phyloP scores from a whole-genome alignment of 1,140 invertebrate species.

The Nylanderia fulva region DNA sequence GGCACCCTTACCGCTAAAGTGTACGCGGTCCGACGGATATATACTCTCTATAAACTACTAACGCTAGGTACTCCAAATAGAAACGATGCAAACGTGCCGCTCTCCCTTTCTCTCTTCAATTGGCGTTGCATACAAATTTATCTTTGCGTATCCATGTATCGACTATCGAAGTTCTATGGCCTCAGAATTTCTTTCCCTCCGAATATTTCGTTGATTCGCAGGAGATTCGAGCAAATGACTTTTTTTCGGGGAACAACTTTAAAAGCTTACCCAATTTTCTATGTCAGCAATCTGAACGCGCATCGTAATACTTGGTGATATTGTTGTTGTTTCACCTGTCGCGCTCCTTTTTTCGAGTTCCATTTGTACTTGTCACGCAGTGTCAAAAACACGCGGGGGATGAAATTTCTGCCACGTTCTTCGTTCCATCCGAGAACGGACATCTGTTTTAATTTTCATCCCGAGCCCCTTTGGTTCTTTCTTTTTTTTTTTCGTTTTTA shows the following conservation, averaged over 20 bases:
- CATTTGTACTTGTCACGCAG: slow-evolving; percentile 43
- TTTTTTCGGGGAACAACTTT: background rate
- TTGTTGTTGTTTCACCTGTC: slow-evolving; percentile 30
- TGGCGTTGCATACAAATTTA: background rate
- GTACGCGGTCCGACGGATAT: slow-evolving; percentile 9
- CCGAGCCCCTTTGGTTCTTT: slow-evolving; percentile 13
- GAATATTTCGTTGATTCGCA: slow-evolving; percentile 14
- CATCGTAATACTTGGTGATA: slow-evolving; percentile 26
- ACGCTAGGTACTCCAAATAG: slow-evolving; percentile 11
- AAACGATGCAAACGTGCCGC: slow-evolving; percentile 1
- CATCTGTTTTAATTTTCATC: slow-evolving; percentile 41
- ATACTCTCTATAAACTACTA: background rate
- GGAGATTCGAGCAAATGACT: background rate
- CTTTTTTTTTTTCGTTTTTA: slow-evolving; percentile 13
- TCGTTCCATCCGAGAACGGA: slow-evolving; percentile 11
- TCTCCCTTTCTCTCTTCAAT: background rate
- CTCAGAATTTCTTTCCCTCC: background rate
- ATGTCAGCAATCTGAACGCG: slow-evolving; percentile 8
- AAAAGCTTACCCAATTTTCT: slow-evolving; percentile 47
- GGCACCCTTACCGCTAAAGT: slow-evolving; percentile 18
- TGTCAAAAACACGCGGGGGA: slow-evolving; percentile 48
- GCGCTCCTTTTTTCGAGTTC: slow-evolving; percentile 38
- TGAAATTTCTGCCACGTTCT: slow-evolving; percentile 50
- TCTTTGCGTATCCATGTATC: background rate
- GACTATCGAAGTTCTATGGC: background rate